Evolutionary conservation across 2,797 vertebrate species (phyloP).

Genomic region (Lacerta viridis): DNA sequence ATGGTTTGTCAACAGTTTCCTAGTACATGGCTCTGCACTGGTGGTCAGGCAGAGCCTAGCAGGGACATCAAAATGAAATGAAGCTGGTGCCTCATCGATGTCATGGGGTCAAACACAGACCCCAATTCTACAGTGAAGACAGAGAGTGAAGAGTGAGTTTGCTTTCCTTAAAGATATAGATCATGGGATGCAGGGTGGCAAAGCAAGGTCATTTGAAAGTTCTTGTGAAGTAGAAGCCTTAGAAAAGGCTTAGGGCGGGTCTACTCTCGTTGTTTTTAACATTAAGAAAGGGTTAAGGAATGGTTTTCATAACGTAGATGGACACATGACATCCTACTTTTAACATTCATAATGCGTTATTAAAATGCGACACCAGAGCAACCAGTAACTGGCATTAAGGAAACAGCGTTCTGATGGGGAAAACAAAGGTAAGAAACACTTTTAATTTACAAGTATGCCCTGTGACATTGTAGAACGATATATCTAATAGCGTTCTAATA

Average conservation of each 20-base stretch:
- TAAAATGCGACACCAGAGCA: too few relatives aligned
- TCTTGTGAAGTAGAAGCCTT: background rate
- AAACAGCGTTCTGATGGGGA: too few relatives aligned
- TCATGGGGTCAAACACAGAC: background rate
- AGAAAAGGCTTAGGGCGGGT: background rate
- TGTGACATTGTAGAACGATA: too few relatives aligned
- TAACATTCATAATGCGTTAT: too few relatives aligned
- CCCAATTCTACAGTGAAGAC: background rate
- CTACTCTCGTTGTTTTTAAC: too few relatives aligned
- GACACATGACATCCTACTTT: too few relatives aligned
- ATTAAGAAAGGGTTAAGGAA: too few relatives aligned
- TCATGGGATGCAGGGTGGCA: background rate
- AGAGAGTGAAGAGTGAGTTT: background rate
- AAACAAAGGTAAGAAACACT: too few relatives aligned
- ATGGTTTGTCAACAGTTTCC: constrained; percentile 30
- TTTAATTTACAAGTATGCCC: too few relatives aligned
- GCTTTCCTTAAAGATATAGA: constrained; percentile 8
- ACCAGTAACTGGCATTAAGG: too few relatives aligned
- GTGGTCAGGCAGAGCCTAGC: background rate
- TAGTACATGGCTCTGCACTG: background rate
- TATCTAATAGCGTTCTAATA: too few relatives aligned
- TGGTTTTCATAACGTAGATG: too few relatives aligned
- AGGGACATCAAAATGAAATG: constrained; percentile 14
- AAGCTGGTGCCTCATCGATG: constrained; percentile 22
- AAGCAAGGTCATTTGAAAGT: constrained; percentile 18